These are phyloP conservation scores for Origma solitaria DNA, from an alignment of 2,113 vertebrate species.

Conservation along the genomic window DNA sequence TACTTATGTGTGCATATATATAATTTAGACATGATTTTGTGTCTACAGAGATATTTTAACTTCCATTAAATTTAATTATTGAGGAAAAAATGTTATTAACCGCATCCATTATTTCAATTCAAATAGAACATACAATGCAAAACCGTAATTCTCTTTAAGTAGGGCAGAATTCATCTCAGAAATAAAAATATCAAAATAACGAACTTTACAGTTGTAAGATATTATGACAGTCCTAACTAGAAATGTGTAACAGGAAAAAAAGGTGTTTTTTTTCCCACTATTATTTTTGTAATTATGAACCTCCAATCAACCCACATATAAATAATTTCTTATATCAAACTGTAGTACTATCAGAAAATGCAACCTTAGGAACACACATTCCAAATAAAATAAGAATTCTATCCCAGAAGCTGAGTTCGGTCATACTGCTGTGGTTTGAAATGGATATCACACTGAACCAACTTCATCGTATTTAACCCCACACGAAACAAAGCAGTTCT, in stretches of 20 bases:
- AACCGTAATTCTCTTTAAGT: background rate
- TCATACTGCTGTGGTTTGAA: background rate
- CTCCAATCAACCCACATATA: background rate
- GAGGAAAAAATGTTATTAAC: background rate
- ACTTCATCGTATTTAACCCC: background rate
- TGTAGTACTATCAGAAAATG: background rate
- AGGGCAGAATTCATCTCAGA: background rate
- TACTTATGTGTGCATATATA: background rate
- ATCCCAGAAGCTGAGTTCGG: background rate
- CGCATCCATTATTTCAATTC: background rate
- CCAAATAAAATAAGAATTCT: background rate
- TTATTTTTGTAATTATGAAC: background rate
- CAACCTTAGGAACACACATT: fast-evolving
- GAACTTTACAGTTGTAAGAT: background rate
- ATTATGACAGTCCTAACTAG: background rate
- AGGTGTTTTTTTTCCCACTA: fast-evolving
- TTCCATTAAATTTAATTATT: background rate
- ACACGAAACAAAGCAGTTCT: constrained; percentile 18
- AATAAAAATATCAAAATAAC: background rate
- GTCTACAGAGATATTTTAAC: background rate
- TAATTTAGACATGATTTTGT: background rate
- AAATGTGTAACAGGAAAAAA: background rate
- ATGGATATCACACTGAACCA: background rate
- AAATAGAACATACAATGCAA: background rate
- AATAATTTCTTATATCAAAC: background rate